phyloP scores from a whole-genome alignment of 2,888 invertebrate species.

The Caenorhabditis sp. region DNA sequence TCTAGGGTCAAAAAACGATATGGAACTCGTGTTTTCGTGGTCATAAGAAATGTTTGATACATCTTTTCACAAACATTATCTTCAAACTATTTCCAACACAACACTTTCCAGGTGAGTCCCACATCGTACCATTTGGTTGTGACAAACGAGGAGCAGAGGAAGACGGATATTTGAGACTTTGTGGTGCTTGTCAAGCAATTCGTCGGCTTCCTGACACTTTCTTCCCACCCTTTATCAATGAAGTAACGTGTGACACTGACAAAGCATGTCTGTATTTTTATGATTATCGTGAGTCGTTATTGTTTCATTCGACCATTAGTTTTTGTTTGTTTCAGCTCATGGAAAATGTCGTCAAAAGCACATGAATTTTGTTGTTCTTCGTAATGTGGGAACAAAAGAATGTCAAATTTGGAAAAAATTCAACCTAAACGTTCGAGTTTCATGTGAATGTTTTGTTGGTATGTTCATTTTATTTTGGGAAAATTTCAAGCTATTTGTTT shows the following conservation, averaged over 20 bases:
- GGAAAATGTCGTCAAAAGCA: conserved; percentile 71
- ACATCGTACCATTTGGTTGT: conserved; percentile 70
- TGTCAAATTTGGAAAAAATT: conserved; percentile 71
- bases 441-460: conserved; percentile 71
- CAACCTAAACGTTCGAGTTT: conserved; percentile 70
- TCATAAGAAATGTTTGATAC: too few relatives aligned
- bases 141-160: conserved; percentile 69
- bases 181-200: conserved; percentile 70
- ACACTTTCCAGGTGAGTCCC: conserved; percentile 64
- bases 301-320: not conserved
- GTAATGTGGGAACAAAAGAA: conserved; percentile 67
- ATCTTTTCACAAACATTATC: too few relatives aligned
- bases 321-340: conserved; percentile 64
- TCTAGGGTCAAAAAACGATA: too few relatives aligned
- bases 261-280: conserved; percentile 71
- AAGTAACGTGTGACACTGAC: conserved; percentile 71
- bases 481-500: too few relatives aligned
- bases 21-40: too few relatives aligned
- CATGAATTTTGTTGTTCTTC: conserved; percentile 71
- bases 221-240: conserved; percentile 71
- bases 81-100: too few relatives aligned
- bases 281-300: conserved; percentile 59
- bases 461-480: conserved; percentile 21
- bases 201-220: conserved; percentile 68
- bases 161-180: conserved; percentile 70